Conservation (phyloP, 2,113 vertebrate species). For the Caretta caretta region DNA sequence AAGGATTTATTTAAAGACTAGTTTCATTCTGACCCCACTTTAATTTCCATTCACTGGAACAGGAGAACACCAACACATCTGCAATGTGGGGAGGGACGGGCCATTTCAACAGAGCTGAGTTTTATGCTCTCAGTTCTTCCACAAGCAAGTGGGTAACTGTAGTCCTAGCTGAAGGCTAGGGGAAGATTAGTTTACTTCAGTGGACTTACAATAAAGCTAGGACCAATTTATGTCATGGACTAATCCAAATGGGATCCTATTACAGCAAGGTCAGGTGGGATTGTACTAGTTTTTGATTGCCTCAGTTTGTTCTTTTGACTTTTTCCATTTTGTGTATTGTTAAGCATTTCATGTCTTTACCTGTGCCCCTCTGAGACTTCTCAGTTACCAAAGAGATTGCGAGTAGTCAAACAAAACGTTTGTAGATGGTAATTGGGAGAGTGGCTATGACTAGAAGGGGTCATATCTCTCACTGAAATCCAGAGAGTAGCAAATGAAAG, state of each 20-base stretch:
- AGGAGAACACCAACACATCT: neutral
- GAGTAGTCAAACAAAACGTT: neutral
- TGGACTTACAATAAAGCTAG: slow-evolving; percentile 6
- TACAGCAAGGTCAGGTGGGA: slow-evolving; percentile 68
- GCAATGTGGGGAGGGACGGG: neutral
- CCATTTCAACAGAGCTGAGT: neutral
- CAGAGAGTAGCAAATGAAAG: neutral
- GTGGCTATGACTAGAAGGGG: neutral
- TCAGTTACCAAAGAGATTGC: neutral
- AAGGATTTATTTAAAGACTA: neutral
- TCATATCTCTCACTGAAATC: neutral
- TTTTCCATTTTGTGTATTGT: neutral
- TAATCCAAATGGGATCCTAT: slow-evolving; percentile 76
- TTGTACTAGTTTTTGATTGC: slow-evolving; percentile 32
- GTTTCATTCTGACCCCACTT: neutral
- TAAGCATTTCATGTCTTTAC: neutral
- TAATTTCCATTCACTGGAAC: neutral
- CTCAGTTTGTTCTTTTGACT: slow-evolving; percentile 2
- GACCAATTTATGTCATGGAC: slow-evolving; percentile 52
- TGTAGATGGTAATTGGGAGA: neutral
- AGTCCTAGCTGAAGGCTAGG: slow-evolving; percentile 29
- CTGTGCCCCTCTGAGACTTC: neutral
- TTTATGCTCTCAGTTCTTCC: slow-evolving; percentile 17
- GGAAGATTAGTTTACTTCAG: slow-evolving; percentile 55
- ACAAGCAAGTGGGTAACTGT: neutral